These are phyloP conservation scores for Phaethon lepturus DNA, from an alignment of 2,113 vertebrate species.

Conservation along the genomic window DNA sequence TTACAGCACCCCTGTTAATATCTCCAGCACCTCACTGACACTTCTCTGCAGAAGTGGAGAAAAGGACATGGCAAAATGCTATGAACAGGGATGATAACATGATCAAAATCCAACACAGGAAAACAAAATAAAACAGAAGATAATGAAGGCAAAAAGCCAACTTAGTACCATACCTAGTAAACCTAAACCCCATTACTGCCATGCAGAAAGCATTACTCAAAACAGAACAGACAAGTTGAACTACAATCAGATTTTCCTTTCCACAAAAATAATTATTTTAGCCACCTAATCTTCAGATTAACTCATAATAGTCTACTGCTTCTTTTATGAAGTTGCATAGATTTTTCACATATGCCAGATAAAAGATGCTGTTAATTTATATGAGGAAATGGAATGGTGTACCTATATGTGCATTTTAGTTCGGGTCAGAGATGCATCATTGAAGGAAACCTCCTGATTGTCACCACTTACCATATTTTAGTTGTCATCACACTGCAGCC, in stretches of 20 bases:
- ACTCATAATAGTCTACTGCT: neutral
- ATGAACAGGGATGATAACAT: neutral
- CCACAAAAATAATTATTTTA: neutral
- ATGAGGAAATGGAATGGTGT: neutral
- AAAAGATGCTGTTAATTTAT: neutral
- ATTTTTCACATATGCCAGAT: neutral
- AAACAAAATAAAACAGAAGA: neutral
- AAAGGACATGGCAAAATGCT: neutral
- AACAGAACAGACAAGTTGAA: neutral
- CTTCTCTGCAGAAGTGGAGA: neutral
- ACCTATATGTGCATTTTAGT: neutral
- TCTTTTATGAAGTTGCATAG: neutral
- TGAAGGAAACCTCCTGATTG: neutral
- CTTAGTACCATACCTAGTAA: neutral
- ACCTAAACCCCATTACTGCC: fast-evolving
- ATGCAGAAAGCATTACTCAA: neutral
- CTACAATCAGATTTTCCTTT: neutral
- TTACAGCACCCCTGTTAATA: neutral
- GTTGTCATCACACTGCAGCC: neutral
- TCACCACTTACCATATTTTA: neutral
- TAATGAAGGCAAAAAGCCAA: neutral
- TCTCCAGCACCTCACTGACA: neutral
- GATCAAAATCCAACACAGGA: neutral
- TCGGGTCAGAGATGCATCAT: neutral
- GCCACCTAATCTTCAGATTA: neutral